Percentiles rank a stretch among this genome's conserved stretches.
phyloP scores from a whole-genome alignment of 1,140 invertebrate species.

The Apocrypta bakeri region DNA sequence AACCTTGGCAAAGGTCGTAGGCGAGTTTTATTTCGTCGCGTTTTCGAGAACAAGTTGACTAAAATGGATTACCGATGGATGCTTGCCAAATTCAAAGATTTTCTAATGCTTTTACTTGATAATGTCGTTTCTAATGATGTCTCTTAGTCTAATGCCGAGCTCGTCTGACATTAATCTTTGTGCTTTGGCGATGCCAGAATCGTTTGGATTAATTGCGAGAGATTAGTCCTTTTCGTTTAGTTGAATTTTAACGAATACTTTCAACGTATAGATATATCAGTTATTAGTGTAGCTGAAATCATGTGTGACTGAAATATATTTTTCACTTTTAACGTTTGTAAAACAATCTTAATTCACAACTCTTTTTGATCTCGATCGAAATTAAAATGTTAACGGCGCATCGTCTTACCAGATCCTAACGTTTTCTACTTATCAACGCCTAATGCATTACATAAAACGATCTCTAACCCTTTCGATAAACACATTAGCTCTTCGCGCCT shows the following conservation, averaged over 20 bases:
- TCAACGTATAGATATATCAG: background rate
- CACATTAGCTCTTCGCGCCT: too few relatives aligned
- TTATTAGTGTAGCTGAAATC: too few relatives aligned
- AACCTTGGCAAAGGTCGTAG: constrained; percentile 34
- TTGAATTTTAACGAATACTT: background rate
- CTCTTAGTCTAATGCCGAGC: too few relatives aligned
- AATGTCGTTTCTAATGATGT: constrained; percentile 19
- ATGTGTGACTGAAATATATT: too few relatives aligned
- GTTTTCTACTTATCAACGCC: too few relatives aligned
- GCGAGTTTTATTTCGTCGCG: background rate
- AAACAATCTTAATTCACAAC: too few relatives aligned
- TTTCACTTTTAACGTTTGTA: too few relatives aligned
- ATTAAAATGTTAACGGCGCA: too few relatives aligned
- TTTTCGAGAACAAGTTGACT: background rate
- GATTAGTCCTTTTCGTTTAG: constrained; percentile 13
- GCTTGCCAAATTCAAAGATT: constrained; percentile 24
- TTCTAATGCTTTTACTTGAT: constrained; percentile 10
- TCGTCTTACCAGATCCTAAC: too few relatives aligned
- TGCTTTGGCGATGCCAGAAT: background rate
- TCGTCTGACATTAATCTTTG: constrained; percentile 26
- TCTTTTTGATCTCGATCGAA: too few relatives aligned
- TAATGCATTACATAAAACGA: too few relatives aligned
- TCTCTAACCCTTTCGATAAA: too few relatives aligned
- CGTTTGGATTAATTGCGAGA: background rate
- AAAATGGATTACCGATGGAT: background rate